A percentile compares a stretch with the other conserved stretches of the same genome.
phyloP scores from a whole-genome alignment of 2,888 invertebrate species.

The Atethmia centrago region DNA sequence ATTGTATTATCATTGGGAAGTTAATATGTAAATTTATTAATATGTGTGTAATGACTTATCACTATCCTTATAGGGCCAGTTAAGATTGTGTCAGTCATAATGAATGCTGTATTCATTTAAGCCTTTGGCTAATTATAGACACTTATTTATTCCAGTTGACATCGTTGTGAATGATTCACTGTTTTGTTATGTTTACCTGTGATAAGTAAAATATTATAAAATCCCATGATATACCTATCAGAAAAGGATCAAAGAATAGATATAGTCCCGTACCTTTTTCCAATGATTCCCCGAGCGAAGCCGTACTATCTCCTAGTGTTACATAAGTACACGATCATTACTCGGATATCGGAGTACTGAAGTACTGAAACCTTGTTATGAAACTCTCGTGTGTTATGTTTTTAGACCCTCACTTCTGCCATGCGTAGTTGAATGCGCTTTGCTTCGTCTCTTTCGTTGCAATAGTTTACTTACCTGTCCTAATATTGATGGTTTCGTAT shows the following conservation, averaged over 20 bases:
- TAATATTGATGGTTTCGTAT: constrained; percentile 5
- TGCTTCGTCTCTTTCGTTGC: constrained; percentile 38
- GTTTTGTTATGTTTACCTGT: constrained; percentile 10
- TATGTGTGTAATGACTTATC: constrained; percentile 40
- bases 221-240: neutral
- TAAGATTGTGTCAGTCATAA: constrained; percentile 36
- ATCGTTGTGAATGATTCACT: constrained; percentile 37
- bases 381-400: constrained; percentile 62
- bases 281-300: constrained; percentile 21
- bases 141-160: constrained; percentile 37
- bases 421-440: constrained; percentile 58
- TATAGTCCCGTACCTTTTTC: constrained; percentile 8
- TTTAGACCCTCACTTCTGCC: constrained; percentile 60
- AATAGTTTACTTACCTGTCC: constrained; percentile 1
- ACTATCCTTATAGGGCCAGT: constrained; percentile 32
- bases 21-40: constrained; percentile 42
- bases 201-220: constrained; percentile 3
- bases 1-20: constrained; percentile 33
- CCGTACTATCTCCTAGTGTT: constrained; percentile 39
- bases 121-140: constrained; percentile 27
- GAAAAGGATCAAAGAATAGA: constrained; percentile 3
- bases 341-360: constrained; percentile 48
- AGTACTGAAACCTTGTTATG: constrained; percentile 62
- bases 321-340: constrained; percentile 52
- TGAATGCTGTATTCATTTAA: constrained; percentile 38